phyloP scores from a whole-genome alignment of 2,888 invertebrate species.

The Octonoba sinensis region DNA sequence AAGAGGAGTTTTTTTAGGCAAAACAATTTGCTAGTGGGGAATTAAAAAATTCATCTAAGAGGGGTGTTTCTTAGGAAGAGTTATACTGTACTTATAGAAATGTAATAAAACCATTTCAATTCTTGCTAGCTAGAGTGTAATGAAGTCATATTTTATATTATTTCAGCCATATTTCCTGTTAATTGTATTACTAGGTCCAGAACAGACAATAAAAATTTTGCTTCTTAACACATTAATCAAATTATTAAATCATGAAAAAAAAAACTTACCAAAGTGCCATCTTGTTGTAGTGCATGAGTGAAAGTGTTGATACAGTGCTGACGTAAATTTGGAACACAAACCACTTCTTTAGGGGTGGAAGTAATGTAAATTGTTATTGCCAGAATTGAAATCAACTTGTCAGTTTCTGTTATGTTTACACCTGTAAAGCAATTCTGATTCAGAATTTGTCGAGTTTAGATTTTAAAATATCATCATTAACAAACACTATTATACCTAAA shows the following conservation, averaged over 20 bases:
- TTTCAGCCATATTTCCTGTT: too few relatives aligned
- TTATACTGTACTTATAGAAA: too few relatives aligned
- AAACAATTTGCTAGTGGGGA: too few relatives aligned
- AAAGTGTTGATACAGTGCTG: constrained; percentile 94
- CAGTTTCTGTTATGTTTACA: constrained; percentile 70
- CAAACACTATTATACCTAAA: neutral
- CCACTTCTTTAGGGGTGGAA: constrained; percentile 83
- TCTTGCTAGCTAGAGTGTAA: too few relatives aligned
- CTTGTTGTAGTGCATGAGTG: constrained; percentile 78
- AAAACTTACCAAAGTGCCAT: constrained; percentile 67
- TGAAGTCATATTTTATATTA: too few relatives aligned
- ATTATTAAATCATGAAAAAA: neutral
- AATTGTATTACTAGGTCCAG: too few relatives aligned
- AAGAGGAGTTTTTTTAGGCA: too few relatives aligned
- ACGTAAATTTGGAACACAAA: constrained; percentile 84
- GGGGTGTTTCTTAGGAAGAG: too few relatives aligned
- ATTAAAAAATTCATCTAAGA: too few relatives aligned
- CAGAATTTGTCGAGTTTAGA: neutral
- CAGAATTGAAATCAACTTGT: constrained; percentile 87
- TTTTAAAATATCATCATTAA: neutral
- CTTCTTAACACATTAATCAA: neutral
- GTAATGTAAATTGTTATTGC: constrained; percentile 90
- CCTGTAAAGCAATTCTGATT: constrained; percentile 24
- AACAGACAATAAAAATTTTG: too few relatives aligned
- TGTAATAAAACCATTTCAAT: too few relatives aligned